Evolutionary conservation across 2,113 vertebrate species (phyloP), one percentile per base, ranked within the genome.

Genomic region (Myxocyprinus asiaticus): DNA sequence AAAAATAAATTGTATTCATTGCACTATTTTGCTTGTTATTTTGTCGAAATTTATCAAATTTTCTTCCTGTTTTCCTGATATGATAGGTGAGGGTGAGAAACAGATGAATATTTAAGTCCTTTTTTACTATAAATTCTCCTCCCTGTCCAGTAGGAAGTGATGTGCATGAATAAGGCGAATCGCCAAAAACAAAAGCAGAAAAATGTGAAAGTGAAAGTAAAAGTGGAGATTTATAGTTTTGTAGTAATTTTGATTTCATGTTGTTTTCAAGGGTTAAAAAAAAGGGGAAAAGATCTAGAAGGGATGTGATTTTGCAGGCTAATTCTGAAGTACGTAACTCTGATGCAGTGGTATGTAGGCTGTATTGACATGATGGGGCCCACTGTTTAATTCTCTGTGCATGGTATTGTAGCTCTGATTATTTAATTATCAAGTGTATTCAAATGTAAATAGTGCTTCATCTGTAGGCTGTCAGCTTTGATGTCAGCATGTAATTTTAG

Each of bases 401-500:
- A 81, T 77, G 79, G 80, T 56, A 85, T 83, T 87, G 87, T 72
- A 82, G 86, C 88, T 87, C 43, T 88, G 87, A 90, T 88, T 85
- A 82, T 85, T 88, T 70, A 90, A 92, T 90, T 88, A 90, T 77
- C 86, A 79, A 76, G 72, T 84, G 45, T 78, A 73, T 83, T 83
- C 82, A 83, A 22, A 77, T 68, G 63, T 76, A 83, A 80, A 83
- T 80, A 83, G 78, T 33, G 14, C 82, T 63, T 33, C 71, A 48
- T 67, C 67, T 86, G 87, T 83, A 64, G 84, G 87, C 81, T 73
- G 83, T 65, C 56, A 82, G 78, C 10, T 76, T 76, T 78, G 76
- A 0, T 89, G 90, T 88, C 89, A 91, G 83, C 87, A 6, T 91
- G 53, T 86, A 87, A 92, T 93, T 92, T 89, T 67, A 85, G 69